A percentile compares a stretch with the other conserved stretches of the same genome.
Conservation (phyloP, 1,140 invertebrate genomes). For the Idris sp. region DNA sequence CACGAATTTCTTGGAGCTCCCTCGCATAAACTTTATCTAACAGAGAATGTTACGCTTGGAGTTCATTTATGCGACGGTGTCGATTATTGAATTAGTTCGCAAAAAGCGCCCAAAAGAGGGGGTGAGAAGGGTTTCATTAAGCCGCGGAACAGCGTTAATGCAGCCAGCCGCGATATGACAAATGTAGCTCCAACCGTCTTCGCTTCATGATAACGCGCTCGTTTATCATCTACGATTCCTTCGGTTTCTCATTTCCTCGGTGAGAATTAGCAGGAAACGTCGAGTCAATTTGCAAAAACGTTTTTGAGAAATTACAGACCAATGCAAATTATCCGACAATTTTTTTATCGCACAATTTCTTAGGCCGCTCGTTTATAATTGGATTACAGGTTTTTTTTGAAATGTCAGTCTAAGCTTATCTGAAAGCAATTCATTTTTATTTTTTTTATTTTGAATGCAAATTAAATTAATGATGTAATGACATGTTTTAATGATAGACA, state of each 20-base stretch:
- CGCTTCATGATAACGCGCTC: slow-evolving; percentile 16
- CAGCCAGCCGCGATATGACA: slow-evolving; percentile 15
- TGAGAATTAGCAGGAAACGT: slow-evolving; percentile 15
- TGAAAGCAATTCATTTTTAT: no score
- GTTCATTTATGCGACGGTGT: slow-evolving; percentile 14
- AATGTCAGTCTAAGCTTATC: no score
- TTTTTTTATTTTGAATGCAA: no score
- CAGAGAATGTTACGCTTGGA: slow-evolving; percentile 26
- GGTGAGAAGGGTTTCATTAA: slow-evolving; percentile 39
- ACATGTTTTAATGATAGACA: no score
- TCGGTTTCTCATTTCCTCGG: slow-evolving; percentile 27
- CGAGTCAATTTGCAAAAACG: no score
- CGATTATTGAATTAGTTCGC: slow-evolving; percentile 48
- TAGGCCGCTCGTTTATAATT: no score
- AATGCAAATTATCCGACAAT: slow-evolving; percentile 18
- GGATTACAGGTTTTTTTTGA: no score
- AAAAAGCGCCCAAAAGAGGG: slow-evolving; percentile 7
- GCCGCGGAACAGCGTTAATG: no score
- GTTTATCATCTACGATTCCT: slow-evolving; percentile 38
- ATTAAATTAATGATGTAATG: no score
- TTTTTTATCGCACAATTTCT: no score
- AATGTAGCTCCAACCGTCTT: slow-evolving; percentile 17
- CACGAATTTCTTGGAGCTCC: slow-evolving; percentile 25
- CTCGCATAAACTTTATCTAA: slow-evolving; percentile 21
- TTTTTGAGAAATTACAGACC: slow-evolving; percentile 19